Conservation (phyloP, 2,797 vertebrate genomes). For the Micrastur ruficollis region DNA sequence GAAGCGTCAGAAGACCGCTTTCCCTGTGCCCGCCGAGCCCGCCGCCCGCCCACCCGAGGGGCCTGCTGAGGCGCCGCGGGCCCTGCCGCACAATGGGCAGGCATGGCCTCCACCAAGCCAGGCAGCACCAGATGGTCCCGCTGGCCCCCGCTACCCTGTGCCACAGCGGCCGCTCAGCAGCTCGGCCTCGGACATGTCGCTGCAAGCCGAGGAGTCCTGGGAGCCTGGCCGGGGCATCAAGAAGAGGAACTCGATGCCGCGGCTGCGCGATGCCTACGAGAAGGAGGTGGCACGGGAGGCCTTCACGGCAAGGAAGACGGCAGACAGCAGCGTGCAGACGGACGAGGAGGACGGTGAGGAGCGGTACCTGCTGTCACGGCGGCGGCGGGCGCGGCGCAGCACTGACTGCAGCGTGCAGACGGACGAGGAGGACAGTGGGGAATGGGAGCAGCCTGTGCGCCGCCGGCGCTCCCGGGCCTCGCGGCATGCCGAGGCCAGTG, state of each 20-base stretch:
- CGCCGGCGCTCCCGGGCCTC: slow-evolving; percentile 88
- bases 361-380: slow-evolving; percentile 86
- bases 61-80: slow-evolving; percentile 63
- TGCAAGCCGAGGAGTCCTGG: slow-evolving; percentile 88
- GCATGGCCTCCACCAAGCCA: slow-evolving; percentile 82
- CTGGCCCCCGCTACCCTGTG: slow-evolving; percentile 49
- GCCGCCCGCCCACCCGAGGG: slow-evolving; percentile 79
- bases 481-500: slow-evolving; percentile 85
- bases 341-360: slow-evolving; percentile 96
- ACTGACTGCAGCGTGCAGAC: slow-evolving; percentile 97
- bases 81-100: slow-evolving; percentile 86
- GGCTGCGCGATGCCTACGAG: slow-evolving; percentile 88
- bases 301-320: slow-evolving; percentile 78
- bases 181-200: slow-evolving; percentile 94
- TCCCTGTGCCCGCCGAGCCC: slow-evolving; percentile 85
- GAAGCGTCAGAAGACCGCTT: slow-evolving; percentile 88
- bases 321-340: slow-evolving; percentile 95
- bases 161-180: slow-evolving; percentile 88
- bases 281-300: slow-evolving; percentile 81
- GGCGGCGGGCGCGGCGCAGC: slow-evolving; percentile 88
- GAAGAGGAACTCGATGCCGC: slow-evolving; percentile 97
- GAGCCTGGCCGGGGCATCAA: slow-evolving; percentile 83
- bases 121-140: slow-evolving; percentile 42
- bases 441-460: slow-evolving; percentile 95
- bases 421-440: slow-evolving; percentile 93